Evolutionary conservation across 1,140 invertebrate species (phyloP), one percentile per base, ranked within the genome.

Genomic region (Palaemon carinicauda): DNA sequence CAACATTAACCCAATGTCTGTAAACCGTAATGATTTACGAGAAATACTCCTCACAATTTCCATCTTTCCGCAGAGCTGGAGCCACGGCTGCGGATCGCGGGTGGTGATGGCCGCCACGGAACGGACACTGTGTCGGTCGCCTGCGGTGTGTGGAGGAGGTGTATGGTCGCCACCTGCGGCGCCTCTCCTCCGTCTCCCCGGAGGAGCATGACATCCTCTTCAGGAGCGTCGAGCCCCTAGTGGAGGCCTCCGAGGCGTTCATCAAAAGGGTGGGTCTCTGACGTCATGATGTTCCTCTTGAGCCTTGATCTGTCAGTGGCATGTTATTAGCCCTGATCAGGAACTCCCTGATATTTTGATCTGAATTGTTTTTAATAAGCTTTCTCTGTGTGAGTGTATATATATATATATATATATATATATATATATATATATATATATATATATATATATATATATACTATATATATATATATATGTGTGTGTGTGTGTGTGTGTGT

Each of bases 91-190:
- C 33, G 82, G 60, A 71, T 85, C 53, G 82, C 82, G 15, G n/a
- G 29, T 50, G 9, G 73, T 79, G 24, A 19, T 85, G 21, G 74
- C 74, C 14, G 54, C 74, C n/a, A 53, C 74, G 54, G 82, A 85
- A 56, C 53, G 75, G 15, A 50, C 54, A 5, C 82, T 85, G 82
- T 31, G 17, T n/a, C 7, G 51, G 54, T 31, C 82, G 82, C 1
- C 82, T 85, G 54, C 33, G 41, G 33, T 85, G 82, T 24, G 74
- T 85, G 56, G 82, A 85, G 17, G 82, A 78, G 3, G 82, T 85
- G 21, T 85, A 85, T 50, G 82, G 82, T 9, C 74, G 71, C 21
- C 82, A 85, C 82, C 74, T 85, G 24, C 74, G 56, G 14, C 74
- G 82, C 0, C 82, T 85, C 29, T 53, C 82, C 82, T 85, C 82